Percentiles rank a stretch among this genome's conserved stretches.
These are phyloP conservation scores for Phataginus tetradactyla DNA, from an alignment of 2,797 vertebrate species.

Conservation along the genomic window DNA sequence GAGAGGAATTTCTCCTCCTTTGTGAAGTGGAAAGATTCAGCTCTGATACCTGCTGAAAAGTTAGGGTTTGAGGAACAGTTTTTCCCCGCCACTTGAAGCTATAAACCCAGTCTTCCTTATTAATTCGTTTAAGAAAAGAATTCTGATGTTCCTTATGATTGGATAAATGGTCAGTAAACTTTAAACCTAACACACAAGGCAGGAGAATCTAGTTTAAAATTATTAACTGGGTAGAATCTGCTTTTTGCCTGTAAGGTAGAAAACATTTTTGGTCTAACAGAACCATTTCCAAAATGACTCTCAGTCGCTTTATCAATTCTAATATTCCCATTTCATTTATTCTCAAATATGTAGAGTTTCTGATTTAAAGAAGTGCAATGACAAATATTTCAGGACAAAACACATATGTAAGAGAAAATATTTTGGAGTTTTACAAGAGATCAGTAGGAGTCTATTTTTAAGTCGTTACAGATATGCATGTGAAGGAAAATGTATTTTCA, in stretches of 20 bases:
- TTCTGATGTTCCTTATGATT: conserved; percentile 21
- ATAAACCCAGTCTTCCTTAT: background rate
- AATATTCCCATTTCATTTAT: background rate
- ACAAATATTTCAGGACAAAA: conserved; percentile 38
- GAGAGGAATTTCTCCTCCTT: conserved; percentile 62
- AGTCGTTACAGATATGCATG: background rate
- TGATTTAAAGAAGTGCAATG: background rate
- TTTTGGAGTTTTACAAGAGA: background rate
- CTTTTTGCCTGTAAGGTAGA: background rate
- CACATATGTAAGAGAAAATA: background rate
- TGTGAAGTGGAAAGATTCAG: background rate
- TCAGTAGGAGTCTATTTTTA: background rate
- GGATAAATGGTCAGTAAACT: background rate
- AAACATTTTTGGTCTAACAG: background rate
- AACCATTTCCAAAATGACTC: background rate
- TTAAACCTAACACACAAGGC: background rate
- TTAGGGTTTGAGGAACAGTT: background rate
- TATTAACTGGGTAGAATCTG: background rate
- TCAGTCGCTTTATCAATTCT: conserved; percentile 4
- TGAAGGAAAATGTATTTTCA: background rate
- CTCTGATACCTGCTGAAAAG: background rate
- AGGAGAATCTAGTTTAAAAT: conserved; percentile 32
- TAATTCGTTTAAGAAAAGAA: conserved; percentile 1
- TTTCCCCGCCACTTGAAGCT: conserved; percentile 31
- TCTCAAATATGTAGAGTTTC: background rate